A percentile compares a stretch with the other conserved stretches of the same genome.
Evolutionary conservation across 2,113 vertebrate species (phyloP).

Genomic region (Pseudonaja textilis): DNA sequence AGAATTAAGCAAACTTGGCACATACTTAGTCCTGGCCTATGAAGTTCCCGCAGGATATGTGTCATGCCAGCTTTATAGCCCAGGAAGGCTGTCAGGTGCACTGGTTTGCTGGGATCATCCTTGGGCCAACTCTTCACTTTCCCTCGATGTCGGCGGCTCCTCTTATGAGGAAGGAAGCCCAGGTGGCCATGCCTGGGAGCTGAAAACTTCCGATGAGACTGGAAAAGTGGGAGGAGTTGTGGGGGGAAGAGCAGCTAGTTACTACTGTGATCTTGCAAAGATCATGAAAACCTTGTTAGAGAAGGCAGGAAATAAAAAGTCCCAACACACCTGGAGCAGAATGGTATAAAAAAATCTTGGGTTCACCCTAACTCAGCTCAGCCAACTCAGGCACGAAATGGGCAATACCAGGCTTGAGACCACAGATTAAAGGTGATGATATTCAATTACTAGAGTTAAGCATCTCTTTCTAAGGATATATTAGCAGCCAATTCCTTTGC

Average conservation of each 20-base stretch:
- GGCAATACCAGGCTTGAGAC: not conserved
- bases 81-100: conserved; percentile 79
- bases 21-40: conserved; percentile 77
- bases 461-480: not conserved
- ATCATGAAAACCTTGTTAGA: not conserved
- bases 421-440: not conserved
- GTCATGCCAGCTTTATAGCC: conserved; percentile 85
- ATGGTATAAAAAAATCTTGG: not conserved
- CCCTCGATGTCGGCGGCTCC: conserved; percentile 75
- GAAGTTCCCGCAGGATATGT: conserved; percentile 73
- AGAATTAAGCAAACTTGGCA: not conserved
- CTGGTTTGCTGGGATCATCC: conserved; percentile 74
- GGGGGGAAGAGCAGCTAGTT: not conserved
- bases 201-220: conserved; percentile 83
- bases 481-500: not conserved
- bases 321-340: not conserved
- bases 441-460: not conserved
- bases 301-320: not conserved
- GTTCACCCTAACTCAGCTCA: not conserved
- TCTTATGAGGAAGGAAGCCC: conserved; percentile 78
- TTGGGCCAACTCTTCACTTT: conserved; percentile 80
- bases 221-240: fast-evolving
- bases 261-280: not conserved
- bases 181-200: conserved; percentile 79
- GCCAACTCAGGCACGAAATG: not conserved